These are phyloP conservation scores for Siderastrea radians DNA, from an alignment of 92 coral and sea anemone genomes.

Conservation along the genomic window DNA sequence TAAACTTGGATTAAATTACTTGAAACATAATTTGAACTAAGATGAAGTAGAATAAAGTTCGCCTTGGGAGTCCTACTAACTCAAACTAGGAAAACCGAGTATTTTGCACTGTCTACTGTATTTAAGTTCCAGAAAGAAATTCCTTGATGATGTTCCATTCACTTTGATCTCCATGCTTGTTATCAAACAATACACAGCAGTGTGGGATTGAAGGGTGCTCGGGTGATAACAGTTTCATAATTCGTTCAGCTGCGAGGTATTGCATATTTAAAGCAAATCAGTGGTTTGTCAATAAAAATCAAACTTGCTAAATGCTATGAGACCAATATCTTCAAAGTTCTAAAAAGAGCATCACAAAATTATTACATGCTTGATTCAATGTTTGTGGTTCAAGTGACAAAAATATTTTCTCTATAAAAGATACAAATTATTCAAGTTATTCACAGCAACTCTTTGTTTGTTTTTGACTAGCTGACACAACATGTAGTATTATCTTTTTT, in stretches of 20 bases:
- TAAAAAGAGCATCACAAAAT: neutral
- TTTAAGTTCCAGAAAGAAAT: slow-evolving; percentile 73
- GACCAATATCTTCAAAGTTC: neutral
- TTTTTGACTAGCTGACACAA: slow-evolving; percentile 43
- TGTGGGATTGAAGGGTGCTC: slow-evolving; percentile 75
- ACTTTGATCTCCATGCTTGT: slow-evolving; percentile 71
- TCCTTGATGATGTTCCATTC: slow-evolving; percentile 82
- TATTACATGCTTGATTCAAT: no score
- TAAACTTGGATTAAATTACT: neutral
- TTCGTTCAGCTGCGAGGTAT: slow-evolving; percentile 85
- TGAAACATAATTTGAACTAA: no score
- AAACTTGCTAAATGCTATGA: neutral
- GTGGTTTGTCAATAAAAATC: slow-evolving; percentile 31
- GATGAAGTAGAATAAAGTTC: no score
- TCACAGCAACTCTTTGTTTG: neutral
- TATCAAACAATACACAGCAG: slow-evolving; percentile 82
- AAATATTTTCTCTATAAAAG: neutral
- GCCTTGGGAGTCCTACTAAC: neutral
- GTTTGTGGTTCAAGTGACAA: no score
- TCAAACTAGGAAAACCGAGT: neutral
- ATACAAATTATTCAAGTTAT: neutral
- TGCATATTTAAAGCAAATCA: slow-evolving; percentile 66
- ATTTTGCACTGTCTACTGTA: slow-evolving; percentile 25
- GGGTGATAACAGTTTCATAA: slow-evolving; percentile 83
- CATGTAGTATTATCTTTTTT: slow-evolving; percentile 41